These are phyloP conservation scores for Clarias batrachus DNA, from an alignment of 2,113 vertebrate species.

Conservation along the genomic window DNA sequence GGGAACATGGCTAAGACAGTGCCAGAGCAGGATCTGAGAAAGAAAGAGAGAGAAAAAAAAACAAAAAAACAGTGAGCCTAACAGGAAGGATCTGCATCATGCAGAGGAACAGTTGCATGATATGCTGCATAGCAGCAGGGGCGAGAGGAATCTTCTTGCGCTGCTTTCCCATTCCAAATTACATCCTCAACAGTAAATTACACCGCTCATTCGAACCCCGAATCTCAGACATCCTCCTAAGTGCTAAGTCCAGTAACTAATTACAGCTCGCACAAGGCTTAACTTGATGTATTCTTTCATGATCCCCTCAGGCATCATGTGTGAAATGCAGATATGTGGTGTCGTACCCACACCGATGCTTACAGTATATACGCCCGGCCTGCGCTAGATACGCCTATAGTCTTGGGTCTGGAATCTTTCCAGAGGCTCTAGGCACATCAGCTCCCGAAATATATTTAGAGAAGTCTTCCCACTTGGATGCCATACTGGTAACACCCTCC, in stretches of 20 bases:
- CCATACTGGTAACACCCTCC: conserved; percentile 31
- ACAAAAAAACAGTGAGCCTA: not conserved
- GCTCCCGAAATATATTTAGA: conserved; percentile 34
- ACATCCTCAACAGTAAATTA: conserved; percentile 4
- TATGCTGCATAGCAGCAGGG: conserved; percentile 26
- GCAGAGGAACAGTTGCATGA: conserved; percentile 23
- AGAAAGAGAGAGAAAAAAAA: not conserved
- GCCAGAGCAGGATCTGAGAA: not conserved
- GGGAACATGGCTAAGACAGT: not conserved
- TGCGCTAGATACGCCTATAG: conserved; percentile 11
- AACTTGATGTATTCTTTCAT: not conserved
- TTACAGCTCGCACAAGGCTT: not conserved
- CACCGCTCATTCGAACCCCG: not conserved
- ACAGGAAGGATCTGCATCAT: conserved; percentile 5
- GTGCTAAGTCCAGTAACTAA: conserved; percentile 12
- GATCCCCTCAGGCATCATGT: conserved; percentile 11
- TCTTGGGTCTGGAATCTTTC: conserved; percentile 22
- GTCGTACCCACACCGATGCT: not conserved
- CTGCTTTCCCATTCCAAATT: conserved; percentile 3
- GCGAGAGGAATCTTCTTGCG: conserved; percentile 5
- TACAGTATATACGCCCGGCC: not conserved
- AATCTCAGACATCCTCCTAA: conserved; percentile 14
- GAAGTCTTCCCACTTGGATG: conserved; percentile 30
- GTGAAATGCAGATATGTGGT: conserved; percentile 2
- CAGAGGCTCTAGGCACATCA: conserved; percentile 19